Evolutionary conservation across 2,797 vertebrate genomes (phyloP).

Genomic region (Lepus oiostolus): DNA sequence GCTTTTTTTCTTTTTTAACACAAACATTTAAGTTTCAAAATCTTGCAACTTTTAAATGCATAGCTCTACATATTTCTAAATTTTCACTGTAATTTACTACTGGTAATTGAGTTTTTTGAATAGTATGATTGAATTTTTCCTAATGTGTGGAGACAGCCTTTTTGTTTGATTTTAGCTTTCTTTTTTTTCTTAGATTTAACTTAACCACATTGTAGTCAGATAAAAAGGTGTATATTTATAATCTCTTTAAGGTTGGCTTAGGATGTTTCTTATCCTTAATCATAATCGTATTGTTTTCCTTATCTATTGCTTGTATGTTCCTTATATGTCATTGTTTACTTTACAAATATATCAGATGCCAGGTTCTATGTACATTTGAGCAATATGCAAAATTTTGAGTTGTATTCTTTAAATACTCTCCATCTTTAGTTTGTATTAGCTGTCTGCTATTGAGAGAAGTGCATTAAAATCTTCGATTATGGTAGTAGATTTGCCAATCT

Average conservation of each 20-base stretch:
- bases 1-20: background rate
- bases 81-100: background rate
- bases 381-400: background rate
- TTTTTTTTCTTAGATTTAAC: background rate
- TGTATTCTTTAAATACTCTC: background rate
- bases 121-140: background rate
- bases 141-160: background rate
- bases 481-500: background rate
- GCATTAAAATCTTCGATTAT: background rate
- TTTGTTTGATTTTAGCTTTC: background rate
- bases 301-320: background rate
- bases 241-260: background rate
- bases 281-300: background rate
- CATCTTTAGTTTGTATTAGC: background rate
- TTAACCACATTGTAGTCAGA: background rate
- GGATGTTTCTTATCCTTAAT: constrained; percentile 16
- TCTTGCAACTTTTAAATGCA: background rate
- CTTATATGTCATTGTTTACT: background rate
- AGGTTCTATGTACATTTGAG: background rate
- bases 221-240: background rate
- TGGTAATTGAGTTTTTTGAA: background rate
- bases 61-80: constrained; percentile 1
- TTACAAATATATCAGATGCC: background rate
- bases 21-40: background rate
- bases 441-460: background rate